A percentile compares a stretch with the other conserved stretches of the same genome.
Evolutionary conservation across 30 jellyfish, hydroid and myxozoan genomes (phyloP).

Genomic region (Aurelia coerulea): DNA sequence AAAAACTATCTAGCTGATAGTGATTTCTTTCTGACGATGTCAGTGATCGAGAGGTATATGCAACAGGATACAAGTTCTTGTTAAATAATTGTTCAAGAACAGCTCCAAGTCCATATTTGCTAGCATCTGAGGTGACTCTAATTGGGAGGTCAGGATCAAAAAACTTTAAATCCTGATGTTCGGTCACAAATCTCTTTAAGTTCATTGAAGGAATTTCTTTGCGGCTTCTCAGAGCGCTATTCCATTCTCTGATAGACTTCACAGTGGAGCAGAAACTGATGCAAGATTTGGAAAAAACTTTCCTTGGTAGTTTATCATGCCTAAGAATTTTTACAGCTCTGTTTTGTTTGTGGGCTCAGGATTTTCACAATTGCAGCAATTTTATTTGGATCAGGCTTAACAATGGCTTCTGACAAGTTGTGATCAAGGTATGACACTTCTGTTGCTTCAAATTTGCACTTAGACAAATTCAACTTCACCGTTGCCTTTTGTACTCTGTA

Average conservation of each 20-base stretch:
- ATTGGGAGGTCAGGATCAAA: slow-evolving; percentile 53
- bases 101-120: slow-evolving; percentile 42
- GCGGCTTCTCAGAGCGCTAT: slow-evolving; percentile 26
- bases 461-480: slow-evolving; percentile 9
- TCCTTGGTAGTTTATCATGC: too few relatives aligned
- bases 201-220: slow-evolving; percentile 3
- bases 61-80: too few relatives aligned
- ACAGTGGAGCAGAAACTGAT: too few relatives aligned
- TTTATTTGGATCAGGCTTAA: slow-evolving; percentile 45
- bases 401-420: slow-evolving; percentile 26
- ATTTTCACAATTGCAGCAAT: slow-evolving; percentile 19
- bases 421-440: slow-evolving; percentile 36
- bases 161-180: slow-evolving; percentile 8
- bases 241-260: slow-evolving; percentile 1
- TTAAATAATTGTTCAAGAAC: too few relatives aligned
- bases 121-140: slow-evolving; percentile 46
- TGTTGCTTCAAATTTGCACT: slow-evolving; percentile 39
- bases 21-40: neutral
- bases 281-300: too few relatives aligned
- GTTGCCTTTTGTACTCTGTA: slow-evolving; percentile 9
- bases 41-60: too few relatives aligned
- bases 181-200: slow-evolving; percentile 10
- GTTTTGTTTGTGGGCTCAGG: slow-evolving; percentile 34
- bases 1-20: slow-evolving; percentile 36
- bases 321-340: slow-evolving; percentile 6